Percentiles rank a stretch among this genome's conserved stretches.
These are phyloP conservation scores for Podocnemis expansa DNA, from an alignment of 2,113 vertebrate genomes.

Conservation along the genomic window DNA sequence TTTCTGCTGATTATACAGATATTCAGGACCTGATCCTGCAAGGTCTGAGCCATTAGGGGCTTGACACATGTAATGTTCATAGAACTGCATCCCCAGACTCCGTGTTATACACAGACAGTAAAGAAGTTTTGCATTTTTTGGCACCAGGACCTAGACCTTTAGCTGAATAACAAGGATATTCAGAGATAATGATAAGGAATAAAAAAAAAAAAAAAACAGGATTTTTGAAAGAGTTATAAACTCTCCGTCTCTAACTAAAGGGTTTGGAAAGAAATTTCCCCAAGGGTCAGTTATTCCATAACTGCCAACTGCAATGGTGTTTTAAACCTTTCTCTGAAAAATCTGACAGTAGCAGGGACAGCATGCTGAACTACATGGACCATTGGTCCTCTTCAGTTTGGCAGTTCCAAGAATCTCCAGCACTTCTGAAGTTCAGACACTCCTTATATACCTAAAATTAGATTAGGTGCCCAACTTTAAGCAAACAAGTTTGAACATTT, in stretches of 20 bases:
- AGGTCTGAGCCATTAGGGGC: background rate
- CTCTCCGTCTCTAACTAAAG: background rate
- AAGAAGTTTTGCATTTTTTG: accelerated
- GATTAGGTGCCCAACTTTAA: accelerated
- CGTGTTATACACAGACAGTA: accelerated
- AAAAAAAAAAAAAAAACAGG: background rate
- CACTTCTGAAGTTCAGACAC: background rate
- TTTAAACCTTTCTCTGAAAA: background rate
- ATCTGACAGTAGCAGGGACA: background rate
- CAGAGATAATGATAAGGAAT: background rate
- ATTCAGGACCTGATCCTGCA: background rate
- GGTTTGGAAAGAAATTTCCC: background rate
- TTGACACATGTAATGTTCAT: accelerated
- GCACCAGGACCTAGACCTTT: accelerated
- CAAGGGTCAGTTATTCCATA: background rate
- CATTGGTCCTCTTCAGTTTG: background rate
- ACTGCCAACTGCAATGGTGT: background rate
- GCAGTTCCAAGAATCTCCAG: background rate
- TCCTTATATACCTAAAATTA: background rate
- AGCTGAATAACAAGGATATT: background rate
- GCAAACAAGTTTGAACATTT: background rate
- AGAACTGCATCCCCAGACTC: background rate
- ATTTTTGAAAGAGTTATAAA: background rate
- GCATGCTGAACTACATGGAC: background rate
- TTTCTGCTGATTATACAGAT: background rate